phyloP scores from a whole-genome alignment of 1,140 invertebrate genomes.

The Magallana gigas region DNA sequence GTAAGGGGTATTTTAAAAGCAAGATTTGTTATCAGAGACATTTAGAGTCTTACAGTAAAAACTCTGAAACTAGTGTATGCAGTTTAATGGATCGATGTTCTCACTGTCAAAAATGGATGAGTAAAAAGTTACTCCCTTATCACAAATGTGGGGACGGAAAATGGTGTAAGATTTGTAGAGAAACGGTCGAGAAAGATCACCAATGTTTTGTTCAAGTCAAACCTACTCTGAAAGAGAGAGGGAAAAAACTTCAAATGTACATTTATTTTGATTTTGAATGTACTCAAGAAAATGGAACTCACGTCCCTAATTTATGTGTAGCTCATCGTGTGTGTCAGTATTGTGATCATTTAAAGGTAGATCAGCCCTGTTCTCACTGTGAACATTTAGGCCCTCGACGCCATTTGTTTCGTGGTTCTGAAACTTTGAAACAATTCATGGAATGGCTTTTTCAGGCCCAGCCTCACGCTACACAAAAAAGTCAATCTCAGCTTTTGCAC shows the following conservation, averaged over 20 bases:
- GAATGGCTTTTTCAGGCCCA: not conserved
- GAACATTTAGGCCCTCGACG: not conserved
- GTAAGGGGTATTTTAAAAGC: no score
- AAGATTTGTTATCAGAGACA: no score
- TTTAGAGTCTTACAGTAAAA: no score
- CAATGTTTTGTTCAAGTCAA: not conserved
- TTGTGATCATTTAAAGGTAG: not conserved
- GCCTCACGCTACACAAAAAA: not conserved
- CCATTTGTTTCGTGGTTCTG: not conserved
- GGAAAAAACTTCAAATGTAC: not conserved
- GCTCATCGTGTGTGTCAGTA: not conserved
- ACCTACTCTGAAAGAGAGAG: not conserved
- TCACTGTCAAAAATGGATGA: no score
- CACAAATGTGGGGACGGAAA: not conserved
- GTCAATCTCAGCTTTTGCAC: not conserved
- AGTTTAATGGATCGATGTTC: not conserved
- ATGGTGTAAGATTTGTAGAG: not conserved
- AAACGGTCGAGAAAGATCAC: not conserved
- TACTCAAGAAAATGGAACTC: not conserved
- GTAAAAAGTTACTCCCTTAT: not conserved
- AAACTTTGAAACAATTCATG: not conserved
- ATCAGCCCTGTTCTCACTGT: not conserved
- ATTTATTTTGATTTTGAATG: not conserved
- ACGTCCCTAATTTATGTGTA: not conserved
- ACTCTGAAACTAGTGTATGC: not conserved